Percentiles rank a stretch among this genome's conserved stretches.
Evolutionary conservation across 2,113 vertebrate genomes (phyloP).

Genomic region (Polypterus senegalus): DNA sequence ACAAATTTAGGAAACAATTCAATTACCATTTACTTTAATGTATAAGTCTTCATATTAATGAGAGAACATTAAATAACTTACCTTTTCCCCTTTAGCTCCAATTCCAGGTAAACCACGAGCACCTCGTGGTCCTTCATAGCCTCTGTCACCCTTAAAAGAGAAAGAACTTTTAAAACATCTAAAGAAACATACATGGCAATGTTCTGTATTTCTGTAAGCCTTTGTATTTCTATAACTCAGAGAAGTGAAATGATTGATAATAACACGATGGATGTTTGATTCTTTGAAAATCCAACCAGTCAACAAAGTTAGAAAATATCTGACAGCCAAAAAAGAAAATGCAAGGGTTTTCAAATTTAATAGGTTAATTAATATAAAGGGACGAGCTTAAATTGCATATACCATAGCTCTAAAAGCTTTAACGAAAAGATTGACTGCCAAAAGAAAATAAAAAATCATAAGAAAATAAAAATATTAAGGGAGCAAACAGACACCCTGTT

Average conservation of each 20-base stretch:
- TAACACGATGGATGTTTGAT: neutral
- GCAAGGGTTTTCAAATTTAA: neutral
- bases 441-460: no score
- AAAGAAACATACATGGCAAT: neutral
- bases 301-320: neutral
- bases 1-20: slow-evolving; percentile 10
- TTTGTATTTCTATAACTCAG: neutral
- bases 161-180: neutral
- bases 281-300: neutral
- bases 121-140: slow-evolving; percentile 55
- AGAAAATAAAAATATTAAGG: no score
- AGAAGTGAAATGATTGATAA: neutral
- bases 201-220: neutral
- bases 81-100: slow-evolving; percentile 69
- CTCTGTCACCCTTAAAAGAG: slow-evolving; percentile 64
- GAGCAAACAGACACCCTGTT: no score
- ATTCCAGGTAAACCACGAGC: slow-evolving; percentile 45
- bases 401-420: no score
- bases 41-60: slow-evolving; percentile 6
- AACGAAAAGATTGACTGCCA: no score
- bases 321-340: neutral
- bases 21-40: neutral
- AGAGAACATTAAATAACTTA: slow-evolving; percentile 20
- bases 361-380: neutral
- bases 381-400: no score